Evolutionary conservation across 1,140 invertebrate species (phyloP), one percentile per base, ranked within the genome.

Genomic region (Drosophila chauvacae): DNA sequence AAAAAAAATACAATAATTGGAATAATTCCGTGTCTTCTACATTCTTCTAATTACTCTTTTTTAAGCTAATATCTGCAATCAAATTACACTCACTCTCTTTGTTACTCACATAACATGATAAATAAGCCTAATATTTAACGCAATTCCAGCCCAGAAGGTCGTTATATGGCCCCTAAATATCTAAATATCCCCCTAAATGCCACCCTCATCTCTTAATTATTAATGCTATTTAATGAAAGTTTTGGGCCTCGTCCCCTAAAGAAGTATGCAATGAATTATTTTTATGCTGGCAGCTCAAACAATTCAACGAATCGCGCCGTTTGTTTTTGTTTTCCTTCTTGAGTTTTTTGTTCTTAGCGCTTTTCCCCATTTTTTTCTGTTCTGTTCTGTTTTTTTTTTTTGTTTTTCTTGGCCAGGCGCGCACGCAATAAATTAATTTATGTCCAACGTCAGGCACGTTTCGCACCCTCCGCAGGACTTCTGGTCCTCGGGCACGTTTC

Each of bases 351-450:
- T 70, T 68, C 63, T 70, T 68, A 35, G 62, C 62, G 39, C 13
- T 37, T 53, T 64, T 64, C 16, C 51, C 60, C 61, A 20, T 66
- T 76, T 60, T 60, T 77, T 35, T 55, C 7, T 50, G 9, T 16
- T 55, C 35, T 39, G 20, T 26, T 50, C 16, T 42, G 7, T 62
- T 4, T 69, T 58, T 69, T 37, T 51, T 37, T 74, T 53, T 72
- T 58, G 59, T 80, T 84, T 84, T 81, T 79, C 76, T 84, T 90
- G 72, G 82, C 68, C 68, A 65, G 62, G 78, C 80, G 64, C 68
- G 82, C 85, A 88, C 85, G 85, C 85, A 88, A 88, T 88, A 88
- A 88, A 88, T 88, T 88, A 88, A 88, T 88, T 88, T 88, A 88
- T 88, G 85, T 88, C 86, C 85, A 74, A 75, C 81, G 73, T 84